phyloP scores from a whole-genome alignment of 2,888 invertebrate genomes.

The Meganola albula region DNA sequence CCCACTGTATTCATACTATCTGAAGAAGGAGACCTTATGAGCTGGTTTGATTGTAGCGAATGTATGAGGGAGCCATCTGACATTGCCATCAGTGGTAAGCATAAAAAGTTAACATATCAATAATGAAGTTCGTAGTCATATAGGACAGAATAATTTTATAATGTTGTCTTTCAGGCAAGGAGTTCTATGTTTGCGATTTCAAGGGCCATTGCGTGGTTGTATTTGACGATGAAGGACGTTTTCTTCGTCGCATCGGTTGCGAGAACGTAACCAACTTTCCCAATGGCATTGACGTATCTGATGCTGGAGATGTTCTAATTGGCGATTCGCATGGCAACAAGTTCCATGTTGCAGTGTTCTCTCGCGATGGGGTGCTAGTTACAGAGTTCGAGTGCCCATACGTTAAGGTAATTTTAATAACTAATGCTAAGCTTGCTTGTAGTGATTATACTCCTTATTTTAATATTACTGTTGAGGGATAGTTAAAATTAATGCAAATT shows the following conservation, averaged over 20 bases:
- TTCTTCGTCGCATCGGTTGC: slow-evolving; percentile 94
- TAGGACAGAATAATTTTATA: background rate
- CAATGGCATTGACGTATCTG: slow-evolving; percentile 98
- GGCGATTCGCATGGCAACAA: slow-evolving; percentile 98
- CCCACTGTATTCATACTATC: slow-evolving; percentile 97
- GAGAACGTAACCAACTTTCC: slow-evolving; percentile 98
- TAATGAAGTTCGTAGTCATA: background rate
- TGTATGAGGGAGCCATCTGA: slow-evolving; percentile 99
- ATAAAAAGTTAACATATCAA: too few species aligned
- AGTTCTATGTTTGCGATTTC: slow-evolving; percentile 98
- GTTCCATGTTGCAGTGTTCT: slow-evolving; percentile 97
- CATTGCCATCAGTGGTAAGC: slow-evolving; percentile 94
- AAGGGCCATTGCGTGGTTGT: slow-evolving; percentile 99
- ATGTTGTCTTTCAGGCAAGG: slow-evolving; percentile 79
- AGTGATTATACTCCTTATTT: too few species aligned
- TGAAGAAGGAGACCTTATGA: slow-evolving; percentile 93
- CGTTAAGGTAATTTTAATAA: slow-evolving; percentile 96
- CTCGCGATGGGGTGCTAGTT: slow-evolving; percentile 89
- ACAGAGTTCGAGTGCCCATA: slow-evolving; percentile 98
- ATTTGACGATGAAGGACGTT: slow-evolving; percentile 94
- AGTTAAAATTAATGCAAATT: too few species aligned
- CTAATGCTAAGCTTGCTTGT: too few species aligned
- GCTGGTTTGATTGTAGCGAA: slow-evolving; percentile 98
- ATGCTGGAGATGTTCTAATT: slow-evolving; percentile 96
- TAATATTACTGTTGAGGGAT: too few species aligned